A percentile compares a stretch with the other conserved stretches of the same genome.
Evolutionary conservation across 2,113 vertebrate genomes (phyloP).

Genomic region (Pimephales promelas): DNA sequence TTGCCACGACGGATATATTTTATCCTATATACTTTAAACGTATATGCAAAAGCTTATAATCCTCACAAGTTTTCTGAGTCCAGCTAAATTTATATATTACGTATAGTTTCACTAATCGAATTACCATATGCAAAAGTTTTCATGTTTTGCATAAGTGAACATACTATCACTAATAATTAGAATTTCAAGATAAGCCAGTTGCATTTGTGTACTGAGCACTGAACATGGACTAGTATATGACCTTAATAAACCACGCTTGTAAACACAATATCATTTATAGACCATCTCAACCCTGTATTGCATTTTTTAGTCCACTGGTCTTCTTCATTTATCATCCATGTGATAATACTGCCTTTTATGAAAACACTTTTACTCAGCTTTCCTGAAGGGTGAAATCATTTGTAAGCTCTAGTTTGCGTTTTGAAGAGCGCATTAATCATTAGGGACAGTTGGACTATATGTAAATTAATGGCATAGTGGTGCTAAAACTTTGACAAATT

Average conservation of each 20-base stretch:
- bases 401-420: conserved; percentile 69
- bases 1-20: neutral
- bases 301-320: conserved; percentile 35
- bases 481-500: conserved; percentile 79
- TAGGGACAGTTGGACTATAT: conserved; percentile 71
- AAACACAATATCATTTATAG: conserved; percentile 45
- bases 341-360: conserved; percentile 54
- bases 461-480: conserved; percentile 77
- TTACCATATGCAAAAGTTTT: neutral
- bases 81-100: neutral
- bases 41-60: too few relatives aligned
- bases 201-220: conserved; percentile 15
- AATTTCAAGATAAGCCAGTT: conserved; percentile 40
- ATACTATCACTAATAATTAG: neutral
- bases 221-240: conserved; percentile 7
- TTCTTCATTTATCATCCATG: conserved; percentile 45
- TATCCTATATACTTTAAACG: too few relatives aligned
- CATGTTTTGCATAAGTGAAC: neutral
- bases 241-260: conserved; percentile 9
- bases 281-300: conserved; percentile 15
- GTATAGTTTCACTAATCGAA: neutral
- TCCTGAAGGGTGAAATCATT: conserved; percentile 60
- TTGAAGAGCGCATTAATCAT: conserved; percentile 71
- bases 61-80: too few relatives aligned
- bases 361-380: conserved; percentile 52